These are phyloP conservation scores for Myoxocephalus aenaeus DNA, from an alignment of 2,797 vertebrate species.

Conservation along the genomic window DNA sequence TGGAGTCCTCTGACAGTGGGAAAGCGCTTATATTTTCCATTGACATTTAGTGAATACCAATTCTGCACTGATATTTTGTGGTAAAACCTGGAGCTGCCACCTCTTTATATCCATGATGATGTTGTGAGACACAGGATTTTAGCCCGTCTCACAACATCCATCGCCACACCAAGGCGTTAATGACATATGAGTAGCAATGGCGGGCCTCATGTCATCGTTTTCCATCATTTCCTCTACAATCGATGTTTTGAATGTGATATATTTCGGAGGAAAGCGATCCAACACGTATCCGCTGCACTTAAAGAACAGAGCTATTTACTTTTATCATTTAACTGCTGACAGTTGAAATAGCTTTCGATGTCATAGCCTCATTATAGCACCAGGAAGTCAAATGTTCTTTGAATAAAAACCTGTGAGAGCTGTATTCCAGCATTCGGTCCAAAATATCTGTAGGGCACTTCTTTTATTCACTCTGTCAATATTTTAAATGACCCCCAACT, in stretches of 20 bases:
- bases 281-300: constrained; percentile 17
- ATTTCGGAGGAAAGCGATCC: constrained; percentile 47
- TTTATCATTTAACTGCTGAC: constrained; percentile 64
- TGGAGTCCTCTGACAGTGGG: constrained; percentile 18
- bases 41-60: constrained; percentile 76
- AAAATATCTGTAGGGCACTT: constrained; percentile 44
- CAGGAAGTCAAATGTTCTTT: constrained; percentile 53
- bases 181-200: constrained; percentile 60
- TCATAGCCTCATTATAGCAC: constrained; percentile 52
- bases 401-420: constrained; percentile 54
- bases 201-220: constrained; percentile 25
- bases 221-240: constrained; percentile 49
- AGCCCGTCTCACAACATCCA: constrained; percentile 34
- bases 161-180: constrained; percentile 30
- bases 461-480: constrained; percentile 62
- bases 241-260: constrained; percentile 62
- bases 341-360: constrained; percentile 52
- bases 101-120: constrained; percentile 46
- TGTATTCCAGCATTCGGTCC: constrained; percentile 29
- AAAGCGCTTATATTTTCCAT: constrained; percentile 61
- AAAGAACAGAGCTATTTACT: constrained; percentile 48
- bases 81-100: constrained; percentile 32
- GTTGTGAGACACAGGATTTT: constrained; percentile 40
- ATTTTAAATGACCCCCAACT: constrained; percentile 44
- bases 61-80: constrained; percentile 69